Evolutionary conservation across 1,140 invertebrate genomes (phyloP).

Genomic region (Caenorhabditis briggsae): DNA sequence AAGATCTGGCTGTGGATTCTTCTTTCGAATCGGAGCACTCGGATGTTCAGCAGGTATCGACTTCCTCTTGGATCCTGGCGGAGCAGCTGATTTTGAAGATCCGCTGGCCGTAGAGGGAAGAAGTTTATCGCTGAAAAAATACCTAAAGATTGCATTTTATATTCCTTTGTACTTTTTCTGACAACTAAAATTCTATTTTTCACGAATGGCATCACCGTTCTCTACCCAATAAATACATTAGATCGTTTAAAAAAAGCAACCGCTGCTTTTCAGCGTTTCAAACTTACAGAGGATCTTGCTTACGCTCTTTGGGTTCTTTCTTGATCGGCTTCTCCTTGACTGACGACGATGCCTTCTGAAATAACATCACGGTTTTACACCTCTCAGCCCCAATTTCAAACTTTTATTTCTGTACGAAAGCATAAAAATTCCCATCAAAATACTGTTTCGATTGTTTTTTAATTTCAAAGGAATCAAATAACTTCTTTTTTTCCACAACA

Average conservation of each 20-base stretch:
- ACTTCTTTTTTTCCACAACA: neutral
- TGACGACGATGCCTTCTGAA: neutral
- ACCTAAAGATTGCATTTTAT: neutral
- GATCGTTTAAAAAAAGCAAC: too few species aligned
- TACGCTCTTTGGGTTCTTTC: conserved; percentile 42
- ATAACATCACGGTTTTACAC: neutral
- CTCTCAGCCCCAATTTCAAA: neutral
- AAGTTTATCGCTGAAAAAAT: conserved; percentile 25
- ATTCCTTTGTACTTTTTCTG: too few species aligned
- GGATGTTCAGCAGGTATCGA: conserved; percentile 5
- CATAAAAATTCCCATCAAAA: too few species aligned
- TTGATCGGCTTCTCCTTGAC: conserved; percentile 23
- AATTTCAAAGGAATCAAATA: neutral
- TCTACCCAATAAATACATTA: too few species aligned
- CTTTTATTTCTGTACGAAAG: neutral
- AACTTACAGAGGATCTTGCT: conserved; percentile 48
- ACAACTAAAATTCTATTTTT: too few species aligned
- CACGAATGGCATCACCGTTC: neutral
- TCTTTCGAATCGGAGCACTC: conserved; percentile 20
- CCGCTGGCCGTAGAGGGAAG: neutral
- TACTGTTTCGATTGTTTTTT: neutral
- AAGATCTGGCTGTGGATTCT: neutral
- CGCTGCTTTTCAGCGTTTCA: neutral
- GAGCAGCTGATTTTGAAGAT: neutral
- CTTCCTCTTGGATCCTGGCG: conserved; percentile 11